phyloP scores from a whole-genome alignment of 2,797 vertebrate species.

The Sebastes oblongus region DNA sequence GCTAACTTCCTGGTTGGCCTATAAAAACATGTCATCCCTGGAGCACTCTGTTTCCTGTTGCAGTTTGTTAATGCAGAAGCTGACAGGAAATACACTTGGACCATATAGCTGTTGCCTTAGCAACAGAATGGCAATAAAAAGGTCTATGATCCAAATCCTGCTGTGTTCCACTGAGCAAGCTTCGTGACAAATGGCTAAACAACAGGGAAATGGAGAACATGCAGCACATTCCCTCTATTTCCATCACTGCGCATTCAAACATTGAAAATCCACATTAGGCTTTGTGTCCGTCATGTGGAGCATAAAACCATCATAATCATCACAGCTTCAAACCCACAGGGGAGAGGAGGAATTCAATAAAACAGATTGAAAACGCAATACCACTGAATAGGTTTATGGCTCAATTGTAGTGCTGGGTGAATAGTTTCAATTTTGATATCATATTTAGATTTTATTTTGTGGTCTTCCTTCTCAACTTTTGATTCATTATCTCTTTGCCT shows the following conservation, averaged over 20 bases:
- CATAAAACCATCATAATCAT: background rate
- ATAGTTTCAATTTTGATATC: background rate
- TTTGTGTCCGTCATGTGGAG: background rate
- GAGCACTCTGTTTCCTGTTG: background rate
- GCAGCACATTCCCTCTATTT: background rate
- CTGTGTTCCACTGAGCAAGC: background rate
- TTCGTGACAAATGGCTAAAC: background rate
- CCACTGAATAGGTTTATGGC: background rate
- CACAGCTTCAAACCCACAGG: slow-evolving; percentile 5
- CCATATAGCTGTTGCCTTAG: background rate
- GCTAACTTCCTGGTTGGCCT: no score
- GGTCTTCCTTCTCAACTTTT: background rate
- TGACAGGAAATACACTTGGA: background rate
- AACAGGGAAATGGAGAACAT: background rate
- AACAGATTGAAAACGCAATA: background rate
- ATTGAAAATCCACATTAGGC: background rate
- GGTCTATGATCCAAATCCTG: background rate
- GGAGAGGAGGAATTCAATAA: background rate
- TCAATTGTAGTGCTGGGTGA: background rate
- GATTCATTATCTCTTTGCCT: background rate
- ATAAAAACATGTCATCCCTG: no score
- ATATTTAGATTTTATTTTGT: background rate
- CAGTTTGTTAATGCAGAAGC: background rate
- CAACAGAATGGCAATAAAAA: background rate
- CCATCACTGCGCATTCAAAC: background rate